Evolutionary conservation across 2,888 invertebrate species (phyloP).

Genomic region (Lasioglossum lativentre): DNA sequence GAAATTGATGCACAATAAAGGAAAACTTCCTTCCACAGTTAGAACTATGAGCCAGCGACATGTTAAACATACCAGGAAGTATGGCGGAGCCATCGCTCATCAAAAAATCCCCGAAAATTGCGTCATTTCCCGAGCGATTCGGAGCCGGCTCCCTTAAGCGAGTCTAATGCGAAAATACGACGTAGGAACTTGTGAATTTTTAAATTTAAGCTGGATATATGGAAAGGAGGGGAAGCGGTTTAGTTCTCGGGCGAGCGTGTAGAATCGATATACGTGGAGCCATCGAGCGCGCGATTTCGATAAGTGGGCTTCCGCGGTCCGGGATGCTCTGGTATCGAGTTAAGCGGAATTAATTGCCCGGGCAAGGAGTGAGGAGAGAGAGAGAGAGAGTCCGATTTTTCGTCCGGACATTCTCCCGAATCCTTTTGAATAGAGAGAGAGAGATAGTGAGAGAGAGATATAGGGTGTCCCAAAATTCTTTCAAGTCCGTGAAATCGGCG

Average conservation of each 20-base stretch:
- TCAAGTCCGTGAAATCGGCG: too few relatives aligned
- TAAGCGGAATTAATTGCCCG: conserved; percentile 13
- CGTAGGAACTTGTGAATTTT: conserved; percentile 41
- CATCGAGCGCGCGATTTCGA: conserved; percentile 26
- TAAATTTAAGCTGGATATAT: conserved; percentile 37
- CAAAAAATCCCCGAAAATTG: neutral
- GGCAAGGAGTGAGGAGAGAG: neutral
- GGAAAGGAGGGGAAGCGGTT: conserved; percentile 1
- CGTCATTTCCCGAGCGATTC: neutral
- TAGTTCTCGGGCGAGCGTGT: neutral
- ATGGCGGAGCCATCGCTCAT: neutral
- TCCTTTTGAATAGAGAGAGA: neutral
- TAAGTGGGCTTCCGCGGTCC: conserved; percentile 7
- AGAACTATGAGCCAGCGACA: neutral
- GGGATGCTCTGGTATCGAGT: neutral
- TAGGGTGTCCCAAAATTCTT: too few relatives aligned
- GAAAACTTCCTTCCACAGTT: neutral
- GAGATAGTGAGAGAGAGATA: neutral
- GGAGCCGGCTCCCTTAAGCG: neutral
- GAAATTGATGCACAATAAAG: too few relatives aligned
- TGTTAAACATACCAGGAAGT: neutral
- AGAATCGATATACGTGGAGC: conserved; percentile 29
- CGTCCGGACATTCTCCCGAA: neutral
- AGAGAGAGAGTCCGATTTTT: conserved; percentile 10
- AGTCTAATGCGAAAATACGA: conserved; percentile 32